These are phyloP conservation scores for Pogona vitticeps DNA, from an alignment of 2,113 vertebrate genomes.

Conservation along the genomic window DNA sequence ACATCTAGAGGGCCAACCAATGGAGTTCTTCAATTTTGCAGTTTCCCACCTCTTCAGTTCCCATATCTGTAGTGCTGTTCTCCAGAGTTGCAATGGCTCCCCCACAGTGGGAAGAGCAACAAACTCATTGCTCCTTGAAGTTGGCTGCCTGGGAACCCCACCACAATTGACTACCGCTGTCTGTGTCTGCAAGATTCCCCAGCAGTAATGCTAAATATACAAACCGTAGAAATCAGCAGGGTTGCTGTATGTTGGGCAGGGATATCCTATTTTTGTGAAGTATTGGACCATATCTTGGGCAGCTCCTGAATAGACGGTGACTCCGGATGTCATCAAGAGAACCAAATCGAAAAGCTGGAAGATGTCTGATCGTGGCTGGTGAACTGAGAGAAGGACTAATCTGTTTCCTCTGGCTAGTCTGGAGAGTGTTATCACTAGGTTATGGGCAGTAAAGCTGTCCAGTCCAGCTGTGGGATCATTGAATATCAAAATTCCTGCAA, in stretches of 20 bases:
- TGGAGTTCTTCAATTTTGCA: too few relatives aligned
- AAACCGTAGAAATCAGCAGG: constrained; percentile 95
- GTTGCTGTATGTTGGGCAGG: constrained; percentile 93
- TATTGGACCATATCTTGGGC: constrained; percentile 92
- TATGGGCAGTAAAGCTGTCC: constrained; percentile 98
- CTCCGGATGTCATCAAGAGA: constrained; percentile 89
- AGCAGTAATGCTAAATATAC: constrained; percentile 42
- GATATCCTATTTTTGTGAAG: constrained; percentile 87
- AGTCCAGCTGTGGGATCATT: constrained; percentile 95
- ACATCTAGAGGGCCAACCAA: too few relatives aligned
- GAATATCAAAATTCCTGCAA: constrained; percentile 91
- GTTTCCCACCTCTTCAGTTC: too few relatives aligned
- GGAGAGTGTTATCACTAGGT: constrained; percentile 91
- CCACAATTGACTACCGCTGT: too few relatives aligned
- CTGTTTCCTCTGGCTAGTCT: constrained; percentile 92
- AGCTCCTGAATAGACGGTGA: constrained; percentile 86
- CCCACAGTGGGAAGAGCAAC: too few relatives aligned
- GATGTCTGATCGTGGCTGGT: constrained; percentile 95
- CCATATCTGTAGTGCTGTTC: neutral
- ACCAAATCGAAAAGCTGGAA: constrained; percentile 94
- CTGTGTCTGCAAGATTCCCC: neutral
- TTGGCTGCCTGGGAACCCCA: too few relatives aligned
- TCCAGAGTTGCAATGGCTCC: neutral
- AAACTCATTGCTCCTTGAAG: too few relatives aligned
- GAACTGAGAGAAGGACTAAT: constrained; percentile 91